Evolutionary conservation across 2,113 vertebrate genomes (phyloP).

Genomic region (Vireo altiloquus): DNA sequence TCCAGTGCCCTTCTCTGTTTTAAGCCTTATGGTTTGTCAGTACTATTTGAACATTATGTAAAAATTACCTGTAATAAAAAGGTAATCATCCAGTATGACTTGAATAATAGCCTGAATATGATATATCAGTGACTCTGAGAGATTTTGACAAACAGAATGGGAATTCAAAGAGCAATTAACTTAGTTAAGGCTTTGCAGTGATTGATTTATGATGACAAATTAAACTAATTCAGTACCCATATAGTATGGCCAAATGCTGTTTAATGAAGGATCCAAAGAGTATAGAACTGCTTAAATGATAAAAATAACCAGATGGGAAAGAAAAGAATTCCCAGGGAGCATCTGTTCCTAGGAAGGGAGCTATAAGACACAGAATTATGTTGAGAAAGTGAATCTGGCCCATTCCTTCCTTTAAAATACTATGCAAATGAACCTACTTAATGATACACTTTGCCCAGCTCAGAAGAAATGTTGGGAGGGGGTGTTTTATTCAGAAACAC

Average conservation of each 20-base stretch:
- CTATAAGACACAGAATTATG: neutral
- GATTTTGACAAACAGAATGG: conserved; percentile 52
- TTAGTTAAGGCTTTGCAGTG: conserved; percentile 18
- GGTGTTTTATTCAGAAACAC: neutral
- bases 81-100: conserved; percentile 46
- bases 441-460: neutral
- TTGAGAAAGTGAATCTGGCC: neutral
- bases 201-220: conserved; percentile 66
- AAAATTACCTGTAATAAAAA: conserved; percentile 64
- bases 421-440: neutral
- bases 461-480: neutral
- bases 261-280: conserved; percentile 27
- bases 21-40: conserved; percentile 3
- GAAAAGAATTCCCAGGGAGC: neutral
- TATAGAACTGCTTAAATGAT: conserved; percentile 8
- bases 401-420: neutral
- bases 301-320: conserved; percentile 34
- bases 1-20: neutral
- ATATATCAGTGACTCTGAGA: conserved; percentile 31
- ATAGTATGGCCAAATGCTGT: conserved; percentile 40
- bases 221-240: conserved; percentile 50
- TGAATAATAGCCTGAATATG: conserved; percentile 39
- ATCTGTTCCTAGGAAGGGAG: neutral
- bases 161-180: conserved; percentile 45
- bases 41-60: conserved; percentile 9